phyloP scores from a whole-genome alignment of 2,797 vertebrate species.

The Urocyon cinereoargenteus region DNA sequence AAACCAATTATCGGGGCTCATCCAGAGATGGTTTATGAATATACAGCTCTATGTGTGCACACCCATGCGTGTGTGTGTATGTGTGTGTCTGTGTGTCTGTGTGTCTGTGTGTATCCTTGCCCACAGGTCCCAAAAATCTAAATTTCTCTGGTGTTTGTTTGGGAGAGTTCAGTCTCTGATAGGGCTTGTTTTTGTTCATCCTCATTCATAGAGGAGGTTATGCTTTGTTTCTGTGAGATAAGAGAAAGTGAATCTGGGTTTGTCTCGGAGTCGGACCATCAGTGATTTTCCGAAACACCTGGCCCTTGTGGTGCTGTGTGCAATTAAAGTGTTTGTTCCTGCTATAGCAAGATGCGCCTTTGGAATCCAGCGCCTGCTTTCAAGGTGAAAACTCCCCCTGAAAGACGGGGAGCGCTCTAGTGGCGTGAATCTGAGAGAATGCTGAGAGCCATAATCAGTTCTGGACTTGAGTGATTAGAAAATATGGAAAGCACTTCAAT shows the following conservation, averaged over 20 bases:
- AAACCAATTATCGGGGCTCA: background rate
- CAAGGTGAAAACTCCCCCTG: conserved; percentile 73
- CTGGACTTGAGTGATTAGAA: conserved; percentile 61
- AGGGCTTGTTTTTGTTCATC: conserved; percentile 34
- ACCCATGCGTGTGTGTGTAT: background rate
- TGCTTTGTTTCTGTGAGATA: conserved; percentile 65
- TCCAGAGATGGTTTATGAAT: background rate
- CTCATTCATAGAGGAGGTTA: background rate
- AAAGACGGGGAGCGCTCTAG: conserved; percentile 52
- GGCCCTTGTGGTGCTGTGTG: background rate
- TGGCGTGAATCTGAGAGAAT: conserved; percentile 52
- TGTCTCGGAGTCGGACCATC: background rate
- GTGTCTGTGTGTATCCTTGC: background rate
- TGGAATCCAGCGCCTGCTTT: conserved; percentile 35
- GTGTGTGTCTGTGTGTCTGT: too few relatives aligned
- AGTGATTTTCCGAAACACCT: conserved; percentile 65
- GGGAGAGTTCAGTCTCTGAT: background rate
- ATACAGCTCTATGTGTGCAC: background rate
- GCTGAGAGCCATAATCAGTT: conserved; percentile 48
- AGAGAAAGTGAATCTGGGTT: conserved; percentile 44
- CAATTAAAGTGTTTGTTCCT: conserved; percentile 70
- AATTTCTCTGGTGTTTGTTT: background rate
- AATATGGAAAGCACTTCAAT: conserved; percentile 48
- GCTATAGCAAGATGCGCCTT: conserved; percentile 51
- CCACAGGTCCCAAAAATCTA: background rate